Percentiles rank a stretch among this genome's conserved stretches.
phyloP scores from a whole-genome alignment of 2,113 vertebrate genomes.

The Nannospalax galili region DNA sequence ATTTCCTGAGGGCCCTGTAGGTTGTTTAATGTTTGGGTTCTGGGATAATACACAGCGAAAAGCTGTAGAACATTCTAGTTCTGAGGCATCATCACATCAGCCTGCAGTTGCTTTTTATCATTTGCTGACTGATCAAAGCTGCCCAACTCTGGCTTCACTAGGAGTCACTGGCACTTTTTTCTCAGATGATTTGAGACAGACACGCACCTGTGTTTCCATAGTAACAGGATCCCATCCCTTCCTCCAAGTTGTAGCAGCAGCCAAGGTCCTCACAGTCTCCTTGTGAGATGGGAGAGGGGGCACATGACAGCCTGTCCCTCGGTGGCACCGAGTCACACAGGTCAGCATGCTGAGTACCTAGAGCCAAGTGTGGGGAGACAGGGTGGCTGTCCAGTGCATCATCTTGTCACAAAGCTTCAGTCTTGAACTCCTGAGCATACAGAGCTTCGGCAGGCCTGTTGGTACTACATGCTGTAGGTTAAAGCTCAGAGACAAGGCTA shows the following conservation, averaged over 20 bases:
- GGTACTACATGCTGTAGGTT: not conserved
- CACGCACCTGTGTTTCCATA: slow-evolving; percentile 82
- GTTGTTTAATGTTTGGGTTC: not conserved
- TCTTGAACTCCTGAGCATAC: not conserved
- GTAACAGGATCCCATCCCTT: slow-evolving; percentile 73
- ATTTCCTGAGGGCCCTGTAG: not conserved
- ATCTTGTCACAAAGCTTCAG: not conserved
- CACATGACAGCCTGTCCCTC: slow-evolving; percentile 68
- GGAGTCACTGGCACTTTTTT: not conserved
- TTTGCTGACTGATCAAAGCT: not conserved
- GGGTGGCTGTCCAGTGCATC: not conserved
- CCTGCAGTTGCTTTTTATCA: not conserved
- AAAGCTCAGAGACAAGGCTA: too few relatives aligned
- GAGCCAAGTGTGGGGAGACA: slow-evolving; percentile 17
- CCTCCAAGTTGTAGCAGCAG: slow-evolving; percentile 76
- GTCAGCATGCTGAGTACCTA: slow-evolving; percentile 47
- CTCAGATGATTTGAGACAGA: not conserved
- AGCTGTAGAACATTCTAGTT: not conserved
- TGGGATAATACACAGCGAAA: not conserved
- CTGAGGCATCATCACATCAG: not conserved
- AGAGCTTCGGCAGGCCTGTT: too few relatives aligned
- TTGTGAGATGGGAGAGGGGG: not conserved
- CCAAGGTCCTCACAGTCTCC: slow-evolving; percentile 68
- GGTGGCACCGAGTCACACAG: slow-evolving; percentile 62
- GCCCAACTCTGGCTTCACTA: not conserved